A percentile compares a stretch with the other conserved stretches of the same genome.
Conservation (phyloP, 2,797 vertebrate species). For the Echiichthys vipera region DNA sequence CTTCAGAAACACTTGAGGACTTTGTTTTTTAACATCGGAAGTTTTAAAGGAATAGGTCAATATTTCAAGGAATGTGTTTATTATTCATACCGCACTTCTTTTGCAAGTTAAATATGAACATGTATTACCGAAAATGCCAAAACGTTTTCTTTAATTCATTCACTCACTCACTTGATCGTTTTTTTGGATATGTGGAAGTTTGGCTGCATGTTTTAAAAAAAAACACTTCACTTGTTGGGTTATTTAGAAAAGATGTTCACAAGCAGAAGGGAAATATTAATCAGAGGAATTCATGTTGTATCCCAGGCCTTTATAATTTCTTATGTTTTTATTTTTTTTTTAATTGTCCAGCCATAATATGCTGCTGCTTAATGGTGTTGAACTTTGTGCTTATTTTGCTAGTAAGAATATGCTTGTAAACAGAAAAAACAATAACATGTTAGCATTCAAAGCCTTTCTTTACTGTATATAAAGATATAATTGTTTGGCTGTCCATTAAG, state of each 20-base stretch:
- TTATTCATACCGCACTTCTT: not conserved
- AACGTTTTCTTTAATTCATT: not conserved
- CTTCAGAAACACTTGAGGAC: slow-evolving; percentile 34
- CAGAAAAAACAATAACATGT: no score
- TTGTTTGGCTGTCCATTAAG: not conserved
- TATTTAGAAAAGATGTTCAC: not conserved
- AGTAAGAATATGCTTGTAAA: no score
- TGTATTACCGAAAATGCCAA: not conserved
- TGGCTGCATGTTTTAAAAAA: no score
- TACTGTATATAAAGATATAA: not conserved
- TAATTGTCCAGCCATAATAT: not conserved
- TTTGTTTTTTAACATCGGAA: not conserved
- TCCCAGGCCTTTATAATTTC: not conserved
- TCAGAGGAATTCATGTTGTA: not conserved
- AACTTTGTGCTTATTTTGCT: no score
- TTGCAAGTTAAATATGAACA: not conserved
- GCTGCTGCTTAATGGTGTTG: no score
- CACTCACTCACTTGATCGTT: not conserved
- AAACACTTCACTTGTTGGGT: not conserved
- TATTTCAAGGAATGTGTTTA: not conserved
- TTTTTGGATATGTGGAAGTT: no score
- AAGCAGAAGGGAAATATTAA: not conserved
- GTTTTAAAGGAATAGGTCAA: not conserved
- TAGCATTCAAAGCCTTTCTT: no score
- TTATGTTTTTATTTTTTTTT: not conserved